These are phyloP conservation scores for Hydrozoanthus gracilis DNA, from an alignment of 92 coral and sea anemone genomes.

Conservation along the genomic window DNA sequence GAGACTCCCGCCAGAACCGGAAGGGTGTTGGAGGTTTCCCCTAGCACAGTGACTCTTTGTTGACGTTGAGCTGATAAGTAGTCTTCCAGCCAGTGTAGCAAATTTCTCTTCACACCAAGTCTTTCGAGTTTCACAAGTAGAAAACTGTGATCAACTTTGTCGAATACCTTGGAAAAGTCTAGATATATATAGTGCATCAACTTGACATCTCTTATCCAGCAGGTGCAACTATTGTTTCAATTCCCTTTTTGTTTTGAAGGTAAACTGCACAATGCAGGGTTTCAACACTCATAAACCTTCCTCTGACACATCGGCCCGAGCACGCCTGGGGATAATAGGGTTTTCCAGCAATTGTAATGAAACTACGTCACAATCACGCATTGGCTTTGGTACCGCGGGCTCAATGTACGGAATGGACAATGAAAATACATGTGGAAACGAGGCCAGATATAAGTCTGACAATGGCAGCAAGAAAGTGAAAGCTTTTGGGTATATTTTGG, in stretches of 20 bases:
- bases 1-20: neutral
- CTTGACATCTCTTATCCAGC: neutral
- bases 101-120: neutral
- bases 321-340: conserved; percentile 31
- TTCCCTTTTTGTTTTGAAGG: neutral
- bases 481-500: conserved; percentile 16
- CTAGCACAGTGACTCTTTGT: neutral
- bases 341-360: neutral
- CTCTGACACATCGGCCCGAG: conserved; percentile 8
- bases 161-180: neutral
- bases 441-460: conserved; percentile 8
- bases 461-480: neutral
- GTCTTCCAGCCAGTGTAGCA: conserved; percentile 24
- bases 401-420: conserved; percentile 8
- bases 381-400: conserved; percentile 34
- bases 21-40: neutral
- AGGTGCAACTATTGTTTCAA: neutral
- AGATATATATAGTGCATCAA: neutral
- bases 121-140: neutral
- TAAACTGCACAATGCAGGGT: conserved; percentile 17
- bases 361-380: conserved; percentile 2
- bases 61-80: neutral
- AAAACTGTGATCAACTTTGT: conserved; percentile 1
- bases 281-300: neutral
- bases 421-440: conserved; percentile 21